A percentile compares a stretch with the other conserved stretches of the same genome.
Conservation (phyloP, 2,797 vertebrate species). For the Urophycis tenuis region DNA sequence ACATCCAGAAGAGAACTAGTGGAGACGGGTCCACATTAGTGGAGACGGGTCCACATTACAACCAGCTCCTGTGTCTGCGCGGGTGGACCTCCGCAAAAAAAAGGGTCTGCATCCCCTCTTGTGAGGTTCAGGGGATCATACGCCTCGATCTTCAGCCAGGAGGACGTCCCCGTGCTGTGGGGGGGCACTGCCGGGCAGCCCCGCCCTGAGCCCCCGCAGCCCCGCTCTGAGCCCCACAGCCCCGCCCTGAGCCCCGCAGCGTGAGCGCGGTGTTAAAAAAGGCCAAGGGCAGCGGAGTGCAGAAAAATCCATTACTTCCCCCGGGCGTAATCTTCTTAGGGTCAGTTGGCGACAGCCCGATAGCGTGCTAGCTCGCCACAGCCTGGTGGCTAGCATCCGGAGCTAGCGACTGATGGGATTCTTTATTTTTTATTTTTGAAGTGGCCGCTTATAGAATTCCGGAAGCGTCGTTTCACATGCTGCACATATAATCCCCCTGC, state of each 20-base stretch:
- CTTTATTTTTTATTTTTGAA: background rate
- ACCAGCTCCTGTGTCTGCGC: background rate
- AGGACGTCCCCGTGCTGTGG: background rate
- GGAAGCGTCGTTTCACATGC: background rate
- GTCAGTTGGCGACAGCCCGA: background rate
- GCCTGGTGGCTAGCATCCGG: background rate
- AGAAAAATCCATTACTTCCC: constrained; percentile 1
- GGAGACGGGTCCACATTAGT: too few relatives aligned
- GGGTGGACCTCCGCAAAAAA: background rate
- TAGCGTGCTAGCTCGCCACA: background rate
- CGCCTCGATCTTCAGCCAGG: background rate
- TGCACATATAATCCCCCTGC: background rate
- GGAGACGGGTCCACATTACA: too few relatives aligned
- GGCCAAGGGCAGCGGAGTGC: background rate
- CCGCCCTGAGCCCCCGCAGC: too few relatives aligned
- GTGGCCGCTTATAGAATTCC: background rate
- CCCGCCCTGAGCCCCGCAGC: background rate
- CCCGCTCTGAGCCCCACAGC: background rate
- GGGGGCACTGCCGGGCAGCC: background rate
- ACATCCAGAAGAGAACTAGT: background rate
- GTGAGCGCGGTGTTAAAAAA: background rate
- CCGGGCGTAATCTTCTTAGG: background rate
- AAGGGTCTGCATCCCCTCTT: background rate
- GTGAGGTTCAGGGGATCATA: background rate
- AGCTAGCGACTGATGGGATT: background rate